These are phyloP conservation scores for Pachycephala philippinensis DNA, from an alignment of 2,113 vertebrate species.

Conservation along the genomic window DNA sequence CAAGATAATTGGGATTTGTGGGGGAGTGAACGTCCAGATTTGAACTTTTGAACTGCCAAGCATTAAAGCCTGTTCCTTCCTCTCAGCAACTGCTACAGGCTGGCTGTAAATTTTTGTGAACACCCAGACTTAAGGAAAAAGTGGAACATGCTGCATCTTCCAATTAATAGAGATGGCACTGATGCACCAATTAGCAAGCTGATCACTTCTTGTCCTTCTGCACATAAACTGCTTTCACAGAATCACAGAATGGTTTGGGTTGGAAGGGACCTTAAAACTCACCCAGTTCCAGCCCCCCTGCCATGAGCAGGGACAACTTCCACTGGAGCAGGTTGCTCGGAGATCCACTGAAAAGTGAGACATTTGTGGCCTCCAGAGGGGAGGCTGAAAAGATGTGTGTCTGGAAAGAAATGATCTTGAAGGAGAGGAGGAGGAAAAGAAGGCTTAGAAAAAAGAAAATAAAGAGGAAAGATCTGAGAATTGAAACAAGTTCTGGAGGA, in stretches of 20 bases:
- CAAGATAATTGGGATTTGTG: background rate
- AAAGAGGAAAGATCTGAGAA: background rate
- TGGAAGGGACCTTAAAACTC: background rate
- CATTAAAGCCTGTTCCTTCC: background rate
- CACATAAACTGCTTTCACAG: background rate
- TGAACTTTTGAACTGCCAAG: conserved; percentile 2
- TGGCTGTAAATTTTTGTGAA: background rate
- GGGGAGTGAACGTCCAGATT: background rate
- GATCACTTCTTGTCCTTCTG: background rate
- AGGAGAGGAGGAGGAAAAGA: background rate
- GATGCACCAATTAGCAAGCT: background rate
- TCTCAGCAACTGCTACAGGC: background rate
- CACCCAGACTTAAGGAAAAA: background rate
- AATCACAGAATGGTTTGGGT: background rate
- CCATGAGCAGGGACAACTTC: background rate
- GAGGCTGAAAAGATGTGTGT: background rate
- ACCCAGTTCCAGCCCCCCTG: background rate
- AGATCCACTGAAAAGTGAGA: background rate
- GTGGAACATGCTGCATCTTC: background rate
- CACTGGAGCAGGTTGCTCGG: background rate
- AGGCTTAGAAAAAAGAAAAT: background rate
- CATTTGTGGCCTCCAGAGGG: background rate
- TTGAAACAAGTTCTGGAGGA: background rate
- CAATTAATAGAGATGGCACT: background rate
- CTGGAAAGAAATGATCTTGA: background rate